These are phyloP conservation scores for Candoia aspera DNA, from an alignment of 2,113 vertebrate species.

Conservation along the genomic window DNA sequence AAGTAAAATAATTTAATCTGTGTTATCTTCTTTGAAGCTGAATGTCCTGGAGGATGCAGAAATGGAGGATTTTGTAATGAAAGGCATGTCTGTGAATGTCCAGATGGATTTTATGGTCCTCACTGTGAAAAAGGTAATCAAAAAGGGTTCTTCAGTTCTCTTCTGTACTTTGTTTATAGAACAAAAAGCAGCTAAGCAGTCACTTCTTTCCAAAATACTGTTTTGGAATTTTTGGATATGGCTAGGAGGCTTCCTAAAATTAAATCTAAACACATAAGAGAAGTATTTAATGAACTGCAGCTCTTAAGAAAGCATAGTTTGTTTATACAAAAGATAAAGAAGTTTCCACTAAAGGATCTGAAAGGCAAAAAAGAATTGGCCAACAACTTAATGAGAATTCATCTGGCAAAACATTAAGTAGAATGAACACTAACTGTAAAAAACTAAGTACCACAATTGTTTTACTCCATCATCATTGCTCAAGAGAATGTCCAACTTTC, in stretches of 20 bases:
- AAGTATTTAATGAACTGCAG: slow-evolving; percentile 19
- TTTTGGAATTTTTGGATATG: slow-evolving; percentile 41
- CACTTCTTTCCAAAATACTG: slow-evolving; percentile 28
- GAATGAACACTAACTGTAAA: slow-evolving; percentile 51
- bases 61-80: slow-evolving; percentile 87
- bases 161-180: not conserved
- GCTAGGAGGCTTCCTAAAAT: not conserved
- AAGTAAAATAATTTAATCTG: not conserved
- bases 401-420: slow-evolving; percentile 54
- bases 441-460: slow-evolving; percentile 33
- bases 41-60: slow-evolving; percentile 88
- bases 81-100: slow-evolving; percentile 85
- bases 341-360: slow-evolving; percentile 33
- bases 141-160: slow-evolving; percentile 17
- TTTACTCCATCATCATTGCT: slow-evolving; percentile 43
- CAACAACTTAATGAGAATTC: slow-evolving; percentile 24
- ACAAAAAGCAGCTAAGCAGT: not conserved
- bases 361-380: slow-evolving; percentile 23
- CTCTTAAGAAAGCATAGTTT: slow-evolving; percentile 36
- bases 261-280: slow-evolving; percentile 25
- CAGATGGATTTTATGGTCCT: slow-evolving; percentile 86
- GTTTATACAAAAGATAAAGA: slow-evolving; percentile 39
- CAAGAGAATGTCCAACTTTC: slow-evolving; percentile 12
- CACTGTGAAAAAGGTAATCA: slow-evolving; percentile 90
- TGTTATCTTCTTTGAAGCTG: slow-evolving; percentile 74